Base-by-base conservation (phyloP, 2,797 vertebrate species). In the Typhlichthys eigenmanni region DNA sequence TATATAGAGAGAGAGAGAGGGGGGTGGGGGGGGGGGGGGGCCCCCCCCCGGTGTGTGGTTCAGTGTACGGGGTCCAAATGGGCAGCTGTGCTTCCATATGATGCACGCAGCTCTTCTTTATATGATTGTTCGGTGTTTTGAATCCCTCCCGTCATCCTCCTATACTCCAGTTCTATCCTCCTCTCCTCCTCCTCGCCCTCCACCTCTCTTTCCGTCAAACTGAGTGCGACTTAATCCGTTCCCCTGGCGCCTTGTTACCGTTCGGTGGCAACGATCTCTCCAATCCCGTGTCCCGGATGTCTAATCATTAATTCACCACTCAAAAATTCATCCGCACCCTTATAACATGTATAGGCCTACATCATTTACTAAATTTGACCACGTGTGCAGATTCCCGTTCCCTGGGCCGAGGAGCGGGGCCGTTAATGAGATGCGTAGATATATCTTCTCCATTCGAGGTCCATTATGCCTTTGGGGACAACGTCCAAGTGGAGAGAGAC, bases 191-290 rank as follows among this genome's bases (percentile, higher is more conserved):
- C 16, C 13, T 49, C 38, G 16, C 13, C 7, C 7, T 17, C 66
- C 61, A 82, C 78, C 56, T 62, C 60, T 63, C 67, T 59, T 70
- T 66, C 72, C 55, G 48, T 77, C 81, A 79, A 69, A 69, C 72
- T 71, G 68, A 64, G 77, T 70, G 52, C 91, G 81, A 87, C 81
- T 76, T 94, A 95, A 96, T 95, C 94, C 94, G 93, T 93, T 98
- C 96, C 96, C 96, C 84, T 85, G 93, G 91, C 91, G 94, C 94
- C 95, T 98, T 95, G 95, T 98, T 98, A 98, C 92, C 87, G 92
- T 92, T 93, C 94, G 91, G 93, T 93, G 13, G 88, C 71, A 87
- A 85, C 86, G 79, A 83, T 84, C 82, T 82, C 81, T 81, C 79
- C 72, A 71, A 84, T 13, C 7, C 13, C 24, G n/a, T 7, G 4